Evolutionary conservation across 2,113 vertebrate genomes (phyloP), one percentile per base, ranked within the genome.

Genomic region (Vanacampus margaritifer): DNA sequence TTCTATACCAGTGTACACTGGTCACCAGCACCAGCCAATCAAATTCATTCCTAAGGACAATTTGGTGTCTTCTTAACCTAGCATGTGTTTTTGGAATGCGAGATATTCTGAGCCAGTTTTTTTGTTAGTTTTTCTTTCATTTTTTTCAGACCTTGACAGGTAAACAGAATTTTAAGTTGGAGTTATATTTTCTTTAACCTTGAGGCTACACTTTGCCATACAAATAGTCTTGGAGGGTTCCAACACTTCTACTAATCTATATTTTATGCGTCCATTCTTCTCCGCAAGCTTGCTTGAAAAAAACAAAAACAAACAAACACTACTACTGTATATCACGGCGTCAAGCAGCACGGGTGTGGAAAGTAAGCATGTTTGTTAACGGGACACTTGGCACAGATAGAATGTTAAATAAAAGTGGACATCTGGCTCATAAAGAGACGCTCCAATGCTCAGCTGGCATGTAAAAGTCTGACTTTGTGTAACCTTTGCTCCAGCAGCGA

Each of bases 211-310:
- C 46, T 37, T 62, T 62, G 43, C 56, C 9, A 12, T 13, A 26
- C 21, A 24, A 41, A 32, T 46, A 17, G 46, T 57, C 32, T n/a
- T 21, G 68, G 32, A 73, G 9, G 65, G 2, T 35, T 74, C 3
- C 63, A 46, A 63, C 21, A 57, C 63, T 56, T 24, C 21, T 5
- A 39, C 37, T 39, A 41, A 67, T 60, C 23, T 64, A 64, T 71
- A 65, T 67, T 72, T 76, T 36, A 78, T 71, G 26, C 4, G 46
- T 74, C 45, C 4, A 46, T 43, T 76, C 53, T 28, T 32, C 17
- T 3, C 48, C 16, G 67, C 13, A 64, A 48, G 26, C 35, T 4
- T 10, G 10, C 36, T 41, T 12, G 36, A 54, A 14, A 36, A 48
- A 35, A 36, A 67, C n/a, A n/a, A n/a, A n/a, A n/a, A n/a, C n/a